Conservation (phyloP, 2,113 vertebrate genomes). For the Gadus macrocephalus region DNA sequence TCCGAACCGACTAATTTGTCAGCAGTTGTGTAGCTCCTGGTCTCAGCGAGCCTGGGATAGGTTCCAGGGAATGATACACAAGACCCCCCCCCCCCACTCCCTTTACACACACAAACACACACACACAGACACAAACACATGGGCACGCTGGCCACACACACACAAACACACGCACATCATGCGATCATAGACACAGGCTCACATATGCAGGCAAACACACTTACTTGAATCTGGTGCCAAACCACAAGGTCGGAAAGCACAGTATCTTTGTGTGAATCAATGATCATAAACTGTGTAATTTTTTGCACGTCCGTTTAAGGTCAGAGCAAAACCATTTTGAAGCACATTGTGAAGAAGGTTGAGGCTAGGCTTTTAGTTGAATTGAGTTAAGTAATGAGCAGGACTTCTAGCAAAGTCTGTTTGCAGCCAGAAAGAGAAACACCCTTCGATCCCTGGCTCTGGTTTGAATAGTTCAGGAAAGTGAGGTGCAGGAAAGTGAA, state of each 20-base stretch:
- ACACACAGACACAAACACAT: slow-evolving; percentile 1
- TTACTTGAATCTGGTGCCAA: slow-evolving; percentile 34
- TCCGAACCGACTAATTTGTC: slow-evolving; percentile 64
- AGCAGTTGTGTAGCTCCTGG: slow-evolving; percentile 62
- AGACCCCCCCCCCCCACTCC: slow-evolving; percentile 10
- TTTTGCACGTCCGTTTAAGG: slow-evolving; percentile 25
- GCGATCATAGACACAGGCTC: not conserved
- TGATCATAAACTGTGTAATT: slow-evolving; percentile 9
- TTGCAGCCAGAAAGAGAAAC: not conserved
- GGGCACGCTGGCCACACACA: not conserved
- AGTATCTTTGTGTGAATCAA: slow-evolving; percentile 26
- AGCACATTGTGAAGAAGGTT: slow-evolving; percentile 1
- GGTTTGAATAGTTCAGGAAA: too few species aligned
- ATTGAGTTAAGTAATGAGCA: slow-evolving; percentile 10
- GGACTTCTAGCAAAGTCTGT: slow-evolving; percentile 6
- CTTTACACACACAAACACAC: not conserved
- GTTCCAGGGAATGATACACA: slow-evolving; percentile 60
- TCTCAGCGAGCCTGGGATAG: slow-evolving; percentile 42
- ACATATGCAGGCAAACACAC: not conserved
- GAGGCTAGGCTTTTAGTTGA: slow-evolving; percentile 3
- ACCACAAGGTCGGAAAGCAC: slow-evolving; percentile 38
- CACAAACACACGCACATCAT: not conserved
- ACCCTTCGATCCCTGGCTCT: slow-evolving; percentile 2
- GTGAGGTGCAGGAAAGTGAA: too few species aligned
- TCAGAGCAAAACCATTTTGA: not conserved